Base-by-base conservation (phyloP, 1,140 invertebrate genomes). In the Caenorhabditis briggsae region DNA sequence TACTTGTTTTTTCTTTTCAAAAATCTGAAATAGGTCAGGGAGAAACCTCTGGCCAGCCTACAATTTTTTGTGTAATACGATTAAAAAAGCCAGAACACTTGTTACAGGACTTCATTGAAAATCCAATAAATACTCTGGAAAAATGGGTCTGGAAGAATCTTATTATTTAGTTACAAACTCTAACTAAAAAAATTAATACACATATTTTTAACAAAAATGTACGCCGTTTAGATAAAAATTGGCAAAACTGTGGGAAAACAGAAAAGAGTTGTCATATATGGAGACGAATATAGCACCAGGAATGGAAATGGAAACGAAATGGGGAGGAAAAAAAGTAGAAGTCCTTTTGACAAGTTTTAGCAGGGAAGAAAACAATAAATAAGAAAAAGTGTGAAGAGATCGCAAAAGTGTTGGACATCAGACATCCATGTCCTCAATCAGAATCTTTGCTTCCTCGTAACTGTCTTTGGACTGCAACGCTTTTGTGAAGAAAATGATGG, bases 401-500 rank as follows among this genome's bases (percentile, higher is more conserved):
- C 65, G 16, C 12, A 43, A 46, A 70, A 46, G n/a, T 46, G 64
- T 46, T 70, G 20, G 20, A 23, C 59, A 25, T 78, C n/a, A 78
- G n/a, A 78, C 70, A 53, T 78, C 70, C 70, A 78, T 78, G 41
- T 83, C 82, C 23, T 83, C 82, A 59, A 83, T 61, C 18, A 83
- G 23, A n/a, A 83, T 83, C 82, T 58, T 83, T 18, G 82, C 82
- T 20, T 59, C 82, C n/a, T 83, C 82, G 18, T 83, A 83, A 41
- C 58, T 58, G 41, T 83, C 82, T 23, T 61, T 58, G 3, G 82
- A 58, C 46, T 61, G 82, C 23, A 83, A 18, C 11, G 82, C 55
- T 59, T 83, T 83, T 41, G 58, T 83, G 82, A 83, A 83, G 82
- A 83, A 83, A 20, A 83, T 83, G 41, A 83, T 61, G 33, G 82